Percentiles rank a stretch among this genome's conserved stretches.
Conservation (phyloP, 2,797 vertebrate species). For the Tangara arthus region DNA sequence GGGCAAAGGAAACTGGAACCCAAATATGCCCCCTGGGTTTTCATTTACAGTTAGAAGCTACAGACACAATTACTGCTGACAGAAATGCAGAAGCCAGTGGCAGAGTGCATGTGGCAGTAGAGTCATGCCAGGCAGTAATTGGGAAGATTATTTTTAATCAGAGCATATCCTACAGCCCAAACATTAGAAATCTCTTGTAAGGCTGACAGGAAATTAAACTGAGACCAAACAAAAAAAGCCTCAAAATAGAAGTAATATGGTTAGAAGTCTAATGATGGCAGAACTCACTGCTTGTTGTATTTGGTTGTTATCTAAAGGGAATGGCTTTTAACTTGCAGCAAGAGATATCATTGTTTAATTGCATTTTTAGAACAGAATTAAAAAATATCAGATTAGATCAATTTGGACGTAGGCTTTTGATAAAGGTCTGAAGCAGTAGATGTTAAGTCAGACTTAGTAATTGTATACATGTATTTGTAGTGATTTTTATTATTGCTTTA, state of each 20-base stretch:
- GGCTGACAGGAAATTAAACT: slow-evolving; percentile 81
- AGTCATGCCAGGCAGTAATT: slow-evolving; percentile 75
- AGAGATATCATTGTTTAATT: slow-evolving; percentile 67
- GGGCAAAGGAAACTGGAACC: slow-evolving; percentile 65
- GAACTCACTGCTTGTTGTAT: slow-evolving; percentile 40
- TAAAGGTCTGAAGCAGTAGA: not conserved
- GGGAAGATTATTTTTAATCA: slow-evolving; percentile 84
- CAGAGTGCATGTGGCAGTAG: slow-evolving; percentile 67
- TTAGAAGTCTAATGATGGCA: slow-evolving; percentile 71
- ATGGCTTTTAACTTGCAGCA: slow-evolving; percentile 35
- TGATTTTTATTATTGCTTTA: not conserved
- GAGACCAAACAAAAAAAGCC: slow-evolving; percentile 69
- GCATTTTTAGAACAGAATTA: slow-evolving; percentile 28
- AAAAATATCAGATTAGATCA: slow-evolving; percentile 13
- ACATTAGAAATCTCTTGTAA: slow-evolving; percentile 77
- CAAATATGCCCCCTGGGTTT: slow-evolving; percentile 78
- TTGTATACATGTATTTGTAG: not conserved
- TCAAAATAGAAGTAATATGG: slow-evolving; percentile 63
- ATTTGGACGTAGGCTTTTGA: not conserved
- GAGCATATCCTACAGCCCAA: slow-evolving; percentile 78
- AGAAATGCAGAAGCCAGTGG: slow-evolving; percentile 72
- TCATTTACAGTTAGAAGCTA: slow-evolving; percentile 78
- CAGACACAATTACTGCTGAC: slow-evolving; percentile 78
- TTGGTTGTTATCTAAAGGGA: slow-evolving; percentile 47
- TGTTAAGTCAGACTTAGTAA: not conserved